Evolutionary conservation across 1,140 invertebrate species (phyloP).

Genomic region (Bombus soroeensis): DNA sequence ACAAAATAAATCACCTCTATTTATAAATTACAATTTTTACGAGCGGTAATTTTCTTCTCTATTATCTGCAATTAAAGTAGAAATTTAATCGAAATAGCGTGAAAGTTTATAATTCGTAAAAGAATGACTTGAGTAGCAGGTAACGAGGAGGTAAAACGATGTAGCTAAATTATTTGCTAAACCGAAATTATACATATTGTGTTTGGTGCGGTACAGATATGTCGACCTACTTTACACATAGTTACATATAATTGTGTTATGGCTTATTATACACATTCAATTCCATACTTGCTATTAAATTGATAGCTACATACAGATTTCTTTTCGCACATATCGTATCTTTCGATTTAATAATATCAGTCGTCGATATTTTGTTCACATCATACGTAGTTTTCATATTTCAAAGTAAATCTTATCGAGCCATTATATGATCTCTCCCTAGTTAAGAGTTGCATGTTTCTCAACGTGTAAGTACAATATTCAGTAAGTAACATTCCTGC

Average conservation of each 20-base stretch:
- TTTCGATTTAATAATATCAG: not conserved
- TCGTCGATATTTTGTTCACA: not conserved
- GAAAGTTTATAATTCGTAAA: not conserved
- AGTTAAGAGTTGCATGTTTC: not conserved
- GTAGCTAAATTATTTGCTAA: slow-evolving; percentile 32
- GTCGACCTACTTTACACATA: slow-evolving; percentile 35
- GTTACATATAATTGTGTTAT: slow-evolving; percentile 46
- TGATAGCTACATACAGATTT: slow-evolving; percentile 19
- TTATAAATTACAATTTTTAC: not conserved
- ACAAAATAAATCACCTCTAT: not conserved
- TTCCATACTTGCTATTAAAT: slow-evolving; percentile 26
- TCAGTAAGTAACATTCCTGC: not conserved
- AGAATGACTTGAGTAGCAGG: not conserved
- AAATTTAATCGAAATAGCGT: not conserved
- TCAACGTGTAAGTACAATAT: not conserved
- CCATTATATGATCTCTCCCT: not conserved
- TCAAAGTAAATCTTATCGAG: not conserved
- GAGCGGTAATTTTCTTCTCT: not conserved
- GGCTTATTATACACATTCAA: slow-evolving; percentile 31
- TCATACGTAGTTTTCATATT: not conserved
- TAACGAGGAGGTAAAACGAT: not conserved
- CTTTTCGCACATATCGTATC: slow-evolving; percentile 19
- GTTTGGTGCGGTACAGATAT: not conserved
- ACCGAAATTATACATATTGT: not conserved
- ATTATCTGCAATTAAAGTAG: not conserved